phyloP scores from a whole-genome alignment of 1,140 invertebrate species.

The Myzus persicae region DNA sequence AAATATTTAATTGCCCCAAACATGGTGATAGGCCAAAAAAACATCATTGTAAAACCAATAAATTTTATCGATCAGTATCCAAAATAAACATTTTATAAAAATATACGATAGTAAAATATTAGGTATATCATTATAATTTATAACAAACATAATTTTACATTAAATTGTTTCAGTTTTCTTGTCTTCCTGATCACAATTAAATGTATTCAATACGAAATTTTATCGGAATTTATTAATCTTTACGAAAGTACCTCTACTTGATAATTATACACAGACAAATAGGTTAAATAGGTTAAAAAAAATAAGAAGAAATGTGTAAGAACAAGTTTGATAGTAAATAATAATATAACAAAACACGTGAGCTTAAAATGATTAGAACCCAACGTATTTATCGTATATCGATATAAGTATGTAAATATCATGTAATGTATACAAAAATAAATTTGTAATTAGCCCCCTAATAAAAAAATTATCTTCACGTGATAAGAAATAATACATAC shows the following conservation, averaged over 20 bases:
- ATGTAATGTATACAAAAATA: neutral
- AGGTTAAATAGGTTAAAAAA: neutral
- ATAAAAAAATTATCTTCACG: neutral
- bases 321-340: neutral
- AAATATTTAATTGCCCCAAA: no score
- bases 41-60: neutral
- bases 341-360: neutral
- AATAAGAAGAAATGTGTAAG: neutral
- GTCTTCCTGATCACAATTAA: neutral
- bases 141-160: neutral
- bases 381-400: neutral
- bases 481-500: neutral
- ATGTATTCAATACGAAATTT: neutral
- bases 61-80: neutral
- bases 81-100: neutral
- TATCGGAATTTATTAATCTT: neutral
- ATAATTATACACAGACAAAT: neutral
- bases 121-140: no score
- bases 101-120: neutral
- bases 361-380: neutral
- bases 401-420: neutral
- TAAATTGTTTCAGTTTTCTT: neutral
- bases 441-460: neutral
- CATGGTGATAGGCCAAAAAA: no score
- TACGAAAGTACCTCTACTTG: neutral